These are phyloP conservation scores for Aphelenchoides avenae DNA, from an alignment of 1,140 invertebrate species.

Conservation along the genomic window DNA sequence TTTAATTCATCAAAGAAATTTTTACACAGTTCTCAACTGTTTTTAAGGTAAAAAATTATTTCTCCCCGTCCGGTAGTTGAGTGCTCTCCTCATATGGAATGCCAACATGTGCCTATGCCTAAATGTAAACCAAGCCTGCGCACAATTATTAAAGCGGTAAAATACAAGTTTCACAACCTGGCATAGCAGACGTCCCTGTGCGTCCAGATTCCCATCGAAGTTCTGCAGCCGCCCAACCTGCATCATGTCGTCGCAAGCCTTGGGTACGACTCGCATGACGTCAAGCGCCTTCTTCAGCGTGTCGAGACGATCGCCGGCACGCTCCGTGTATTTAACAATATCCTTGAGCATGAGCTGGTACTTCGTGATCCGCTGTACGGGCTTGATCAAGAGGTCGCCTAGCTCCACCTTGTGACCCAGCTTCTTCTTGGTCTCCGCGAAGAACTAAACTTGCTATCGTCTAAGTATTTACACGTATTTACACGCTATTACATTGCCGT, in stretches of 20 bases:
- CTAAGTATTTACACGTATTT: no score
- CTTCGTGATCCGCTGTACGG: constrained; percentile 94
- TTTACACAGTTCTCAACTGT: no score
- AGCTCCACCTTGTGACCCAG: constrained; percentile 87
- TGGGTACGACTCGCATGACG: constrained; percentile 81
- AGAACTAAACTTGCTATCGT: no score
- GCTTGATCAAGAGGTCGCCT: constrained; percentile 92
- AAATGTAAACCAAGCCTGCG: no score
- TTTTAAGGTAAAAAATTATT: no score
- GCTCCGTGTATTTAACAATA: constrained; percentile 66
- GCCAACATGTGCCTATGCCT: no score
- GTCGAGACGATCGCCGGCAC: constrained; percentile 68
- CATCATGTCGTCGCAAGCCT: constrained; percentile 98
- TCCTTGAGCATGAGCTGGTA: constrained; percentile 86
- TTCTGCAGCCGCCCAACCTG: constrained; percentile 91
- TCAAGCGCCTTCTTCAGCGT: constrained; percentile 72
- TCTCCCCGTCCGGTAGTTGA: no score
- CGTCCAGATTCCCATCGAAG: constrained; percentile 94
- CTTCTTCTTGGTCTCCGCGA: constrained; percentile 79
- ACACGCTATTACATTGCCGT: no score
- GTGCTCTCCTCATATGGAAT: no score
- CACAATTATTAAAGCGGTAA: no score
- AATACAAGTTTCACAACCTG: no score
- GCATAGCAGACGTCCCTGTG: constrained; percentile 87
- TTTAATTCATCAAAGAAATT: no score